Evolutionary conservation across 2,797 vertebrate species (phyloP).

Genomic region (Sebastes wilsoni): DNA sequence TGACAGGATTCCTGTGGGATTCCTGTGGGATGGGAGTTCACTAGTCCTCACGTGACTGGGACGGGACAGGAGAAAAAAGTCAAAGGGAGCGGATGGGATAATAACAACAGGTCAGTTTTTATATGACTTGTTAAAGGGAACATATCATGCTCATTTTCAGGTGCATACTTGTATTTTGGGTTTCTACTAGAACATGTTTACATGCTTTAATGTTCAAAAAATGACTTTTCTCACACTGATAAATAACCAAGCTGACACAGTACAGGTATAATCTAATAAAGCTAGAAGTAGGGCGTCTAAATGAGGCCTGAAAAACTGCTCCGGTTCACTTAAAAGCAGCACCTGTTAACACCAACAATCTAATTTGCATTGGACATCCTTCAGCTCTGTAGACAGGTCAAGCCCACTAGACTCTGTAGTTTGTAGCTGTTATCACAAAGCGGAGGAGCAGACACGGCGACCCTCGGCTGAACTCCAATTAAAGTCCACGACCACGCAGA

Average conservation of each 20-base stretch:
- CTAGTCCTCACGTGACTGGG: not conserved
- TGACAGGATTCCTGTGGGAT: not conserved
- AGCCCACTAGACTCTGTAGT: not conserved
- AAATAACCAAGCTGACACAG: not conserved
- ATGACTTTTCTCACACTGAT: no score
- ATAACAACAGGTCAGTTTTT: not conserved
- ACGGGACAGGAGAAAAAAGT: not conserved
- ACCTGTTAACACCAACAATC: not conserved
- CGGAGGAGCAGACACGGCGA: slow-evolving; percentile 16
- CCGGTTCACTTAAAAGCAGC: not conserved
- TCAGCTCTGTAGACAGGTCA: not conserved
- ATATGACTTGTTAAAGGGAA: not conserved
- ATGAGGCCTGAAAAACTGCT: not conserved
- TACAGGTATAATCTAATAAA: not conserved
- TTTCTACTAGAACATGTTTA: no score
- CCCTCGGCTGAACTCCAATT: slow-evolving; percentile 38
- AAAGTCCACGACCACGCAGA: not conserved
- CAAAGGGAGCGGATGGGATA: no score
- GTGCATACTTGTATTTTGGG: no score
- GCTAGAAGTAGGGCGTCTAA: not conserved
- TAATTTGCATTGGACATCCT: not conserved
- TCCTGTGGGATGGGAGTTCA: not conserved
- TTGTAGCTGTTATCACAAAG: not conserved
- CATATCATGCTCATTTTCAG: no score
- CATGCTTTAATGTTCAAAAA: no score